phyloP scores from a whole-genome alignment of 1,140 invertebrate genomes.

The Bombyx mori region ASM3026992v2 NC_085127.1:10561001-10561500 shows the following conservation, averaged over 20 bases:
- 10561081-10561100: too few species aligned
- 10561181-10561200: not conserved
- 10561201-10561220: constrained; percentile 42
- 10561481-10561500: too few species aligned
- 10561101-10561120: too few species aligned
- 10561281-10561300: constrained; percentile 50
- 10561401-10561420: constrained; percentile 2
- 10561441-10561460: constrained; percentile 4
- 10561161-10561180: too few species aligned
- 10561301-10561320: constrained; percentile 48
- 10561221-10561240: constrained; percentile 47
- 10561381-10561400: constrained; percentile 49
- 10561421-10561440: constrained; percentile 4
- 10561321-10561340: constrained; percentile 62
- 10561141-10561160: too few species aligned
- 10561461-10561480: too few species aligned
- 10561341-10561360: constrained; percentile 53
- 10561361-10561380: constrained; percentile 46
- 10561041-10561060: too few species aligned
- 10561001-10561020: too few species aligned
- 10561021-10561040: too few species aligned
- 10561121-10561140: too few species aligned
- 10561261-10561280: constrained; percentile 23
- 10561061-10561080: too few species aligned
- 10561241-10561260: constrained; percentile 33